Conservation (phyloP, 2,888 invertebrate genomes). For the Uloborus plumipes region DNA sequence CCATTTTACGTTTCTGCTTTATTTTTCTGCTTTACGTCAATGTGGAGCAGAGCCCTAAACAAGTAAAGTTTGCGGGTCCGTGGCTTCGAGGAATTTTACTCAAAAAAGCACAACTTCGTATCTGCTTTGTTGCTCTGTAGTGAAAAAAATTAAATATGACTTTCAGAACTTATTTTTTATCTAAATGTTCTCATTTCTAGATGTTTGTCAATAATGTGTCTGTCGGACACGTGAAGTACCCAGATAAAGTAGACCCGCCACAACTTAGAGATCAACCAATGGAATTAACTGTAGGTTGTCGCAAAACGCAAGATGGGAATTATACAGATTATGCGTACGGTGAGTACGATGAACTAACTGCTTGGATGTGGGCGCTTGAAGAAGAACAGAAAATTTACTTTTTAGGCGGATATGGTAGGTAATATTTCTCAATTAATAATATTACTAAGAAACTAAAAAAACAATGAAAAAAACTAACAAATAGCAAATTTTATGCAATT, state of each 20-base stretch:
- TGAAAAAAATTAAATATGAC: not conserved
- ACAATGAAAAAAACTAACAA: too few relatives aligned
- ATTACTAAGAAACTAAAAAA: too few relatives aligned
- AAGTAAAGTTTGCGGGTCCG: too few relatives aligned
- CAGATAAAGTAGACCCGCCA: constrained; percentile 42
- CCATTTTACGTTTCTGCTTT: too few relatives aligned
- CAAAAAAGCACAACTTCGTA: too few relatives aligned
- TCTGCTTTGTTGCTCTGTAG: not conserved
- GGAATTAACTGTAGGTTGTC: constrained; percentile 52
- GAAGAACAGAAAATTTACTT: constrained; percentile 21
- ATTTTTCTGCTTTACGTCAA: too few relatives aligned
- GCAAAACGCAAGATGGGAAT: constrained; percentile 4
- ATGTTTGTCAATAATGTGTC: constrained; percentile 61
- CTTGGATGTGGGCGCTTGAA: constrained; percentile 65
- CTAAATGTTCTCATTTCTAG: constrained; percentile 18
- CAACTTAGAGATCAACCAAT: not conserved
- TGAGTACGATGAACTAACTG: constrained; percentile 67
- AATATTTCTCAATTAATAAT: too few relatives aligned
- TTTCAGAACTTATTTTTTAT: not conserved
- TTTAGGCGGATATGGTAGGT: constrained; percentile 45
- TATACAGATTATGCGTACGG: constrained; percentile 61
- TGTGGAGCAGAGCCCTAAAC: too few relatives aligned
- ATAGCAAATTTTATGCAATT: too few relatives aligned
- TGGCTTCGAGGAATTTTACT: too few relatives aligned
- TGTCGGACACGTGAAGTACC: constrained; percentile 26